Base-by-base conservation (phyloP, 2,888 invertebrate species). In the Aphodius granarius region DNA sequence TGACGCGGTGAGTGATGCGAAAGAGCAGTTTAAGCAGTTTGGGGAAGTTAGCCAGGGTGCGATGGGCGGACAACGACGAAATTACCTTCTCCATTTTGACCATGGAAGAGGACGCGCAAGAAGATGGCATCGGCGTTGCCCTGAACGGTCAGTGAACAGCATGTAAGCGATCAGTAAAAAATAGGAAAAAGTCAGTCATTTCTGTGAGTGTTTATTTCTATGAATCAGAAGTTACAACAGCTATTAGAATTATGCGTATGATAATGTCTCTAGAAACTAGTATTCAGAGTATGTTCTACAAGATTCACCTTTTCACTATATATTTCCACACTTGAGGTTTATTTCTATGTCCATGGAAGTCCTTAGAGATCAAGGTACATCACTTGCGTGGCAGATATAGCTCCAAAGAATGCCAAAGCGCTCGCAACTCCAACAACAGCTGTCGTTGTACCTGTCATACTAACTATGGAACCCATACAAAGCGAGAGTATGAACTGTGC, bases 401-500 rank as follows among this genome's bases (percentile, higher is more conserved):
- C 95, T 0, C 97, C 97, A 79, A 94, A 95, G 70, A 94, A 93
- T 15, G 97, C 95, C 5, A 98, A 88, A 20, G 93, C 88, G 73
- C 96, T 94, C 0, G 97, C 97, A 0, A 95, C 94, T 63, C 92
- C 92, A 0, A 97, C 95, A 65, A 98, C 96, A 0, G 96, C 95
- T 0, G 95, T 95, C 0, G 97, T 97, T 72, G 95, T 95, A 64
- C 95, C 95, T 0, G 93, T 91, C 4, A 91, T 86, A 77, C 91
- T 91, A 6, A 98, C 94, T 72, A 98, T 94, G 21, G 93, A 91
- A 0, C 97, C 97, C 91, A 97, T 93, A 82, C 93, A 93, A 81
- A 95, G 89, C 0, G 97, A 97, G 13, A 98, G 90, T 63, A 95
- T 89, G 83, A 98, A 96, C 87, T 98, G 98, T 0, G 98, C 98